Evolutionary conservation across 1,140 invertebrate species (phyloP), one percentile per base, ranked within the genome.

Genomic region (Megalonaias nervosa): DNA sequence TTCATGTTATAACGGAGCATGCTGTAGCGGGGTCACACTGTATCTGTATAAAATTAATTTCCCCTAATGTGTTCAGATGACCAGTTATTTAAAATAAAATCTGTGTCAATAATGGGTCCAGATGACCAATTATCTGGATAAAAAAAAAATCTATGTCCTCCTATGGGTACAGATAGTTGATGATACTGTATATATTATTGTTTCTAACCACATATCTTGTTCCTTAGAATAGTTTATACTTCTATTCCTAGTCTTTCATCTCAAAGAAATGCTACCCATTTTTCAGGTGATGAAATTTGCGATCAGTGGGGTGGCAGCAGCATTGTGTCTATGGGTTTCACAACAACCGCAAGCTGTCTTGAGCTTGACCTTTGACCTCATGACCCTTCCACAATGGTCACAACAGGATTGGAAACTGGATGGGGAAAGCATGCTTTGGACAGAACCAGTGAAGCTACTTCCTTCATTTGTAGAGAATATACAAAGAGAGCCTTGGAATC

Each of bases 291-390:
- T 67, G 26, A 69, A 26, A 21, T 78, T 67, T 59, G 38, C 60
- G 11, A 66, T 78, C 19, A 74, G 23, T 59, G 23, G 73, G 5
- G 68, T 78, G 11, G 76, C 76, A 19, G 58, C 65, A 61, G 71
- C 76, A 13, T 15, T 78, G 16, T 73, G 71, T 73, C n/a, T 69
- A 15, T 78, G 76, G 76, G 74, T 66, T 11, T 19, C 26, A 16
- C 61, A 31, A 23, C 48, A 38, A 21, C 38, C 66, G 14, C 13
- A 14, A 19, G 70, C 58, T 26, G 26, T 38, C 13, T 19, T 78
- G 17, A 48, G 67, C 56, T 17, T 75, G 31, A 75, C 68, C 38
- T 62, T 58, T 68, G 71, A 61, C 60, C 58, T 73, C 38, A 38
- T 68, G 12, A 23, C 68, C 38, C 38, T 48, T 5, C 38, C 38